Evolutionary conservation across 2,113 vertebrate species (phyloP), one percentile per base, ranked within the genome.

Genomic region (Leptobrachium leishanense): DNA sequence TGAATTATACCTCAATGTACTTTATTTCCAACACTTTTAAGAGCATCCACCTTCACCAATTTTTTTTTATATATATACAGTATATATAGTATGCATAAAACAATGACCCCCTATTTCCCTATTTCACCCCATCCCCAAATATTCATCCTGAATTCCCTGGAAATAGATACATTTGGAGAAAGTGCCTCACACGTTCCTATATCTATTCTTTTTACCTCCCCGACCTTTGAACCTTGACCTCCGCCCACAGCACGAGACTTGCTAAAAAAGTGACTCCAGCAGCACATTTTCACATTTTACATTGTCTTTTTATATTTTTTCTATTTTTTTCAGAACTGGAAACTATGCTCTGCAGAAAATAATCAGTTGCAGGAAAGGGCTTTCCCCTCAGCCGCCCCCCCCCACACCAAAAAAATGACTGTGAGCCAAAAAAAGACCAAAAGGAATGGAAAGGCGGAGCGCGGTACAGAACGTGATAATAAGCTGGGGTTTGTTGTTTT

Each of bases 351-450:
- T 85, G 84, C 83, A 88, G 81, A 81, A 81, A 81, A 83, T 89
- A 85, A 89, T 90, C 87, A 89, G 62, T 72, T 85, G 84, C 86
- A 85, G 84, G 67, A 69, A 86, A 88, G 44, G 80, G 74, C 59
- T 87, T 78, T 82, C 82, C 70, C 67, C 20, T 31, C 20, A 1
- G 20, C 20, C 20, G 20, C 20, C 20, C 20, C 20, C 20, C 20
- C 20, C 20, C 20, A 31, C 20, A 31, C 20, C 85, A 83, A 84
- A 70, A 82, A 79, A 73, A 31, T 31, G 20, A 31, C 20, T 31
- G 77, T 72, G 67, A 75, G 83, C 83, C 80, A 83, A 68, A 85
- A 81, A 55, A 50, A 80, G 82, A 78, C 31, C 68, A 69, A 63
- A 77, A 82, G 75, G 66, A 66, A 64, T 0, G 6, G 43, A 2